Base-by-base conservation (phyloP, 2,888 invertebrate species). In the Syritta pipiens region DNA sequence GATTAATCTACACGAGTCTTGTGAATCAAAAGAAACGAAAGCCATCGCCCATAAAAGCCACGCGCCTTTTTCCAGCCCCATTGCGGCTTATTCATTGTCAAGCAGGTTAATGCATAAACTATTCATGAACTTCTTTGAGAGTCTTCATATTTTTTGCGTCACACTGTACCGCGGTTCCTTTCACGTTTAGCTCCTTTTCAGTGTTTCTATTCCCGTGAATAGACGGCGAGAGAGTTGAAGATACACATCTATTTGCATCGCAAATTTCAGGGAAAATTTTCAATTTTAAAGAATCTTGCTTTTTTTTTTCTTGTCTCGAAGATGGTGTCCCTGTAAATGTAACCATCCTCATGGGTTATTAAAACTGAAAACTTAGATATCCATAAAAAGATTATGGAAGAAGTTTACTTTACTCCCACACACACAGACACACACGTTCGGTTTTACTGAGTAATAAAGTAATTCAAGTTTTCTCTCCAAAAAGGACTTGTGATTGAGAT, bases 321-420 rank as follows among this genome's bases (percentile, higher is more conserved):
- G 19, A 9, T 17, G 2, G 17, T 17, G 17, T 28, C 44, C 32
- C 7, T 19, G 19, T 35, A 5, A 67, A 28, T 49, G 59, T 59
- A 49, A 24, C 59, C 68, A 68, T 68, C 48, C 40, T 48, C 28
- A 68, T 49, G 68, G 68, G 59, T 59, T 68, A 68, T 68, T 68
- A 59, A 68, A 59, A 49, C 30, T 57, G 37, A 57, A 57, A 68
- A 67, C 14, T 68, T 46, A 17, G 37, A 57, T 57, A 28, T 57
- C 26, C 48, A 68, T 68, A 42, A 59, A 68, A 68, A 68, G 40
- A 59, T 68, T 68, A 68, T 59, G 48, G 49, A 42, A 49, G 28
- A 49, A 68, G 57, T 57, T 68, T 68, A 22, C 40, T 6, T 28
- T 19, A 7, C 19, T 19, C n/a, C 12, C 1, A 2, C 14, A 2